Evolutionary conservation across 2,113 vertebrate genomes (phyloP), one percentile per base, ranked within the genome.

Genomic region (Todiramphus chloris): DNA sequence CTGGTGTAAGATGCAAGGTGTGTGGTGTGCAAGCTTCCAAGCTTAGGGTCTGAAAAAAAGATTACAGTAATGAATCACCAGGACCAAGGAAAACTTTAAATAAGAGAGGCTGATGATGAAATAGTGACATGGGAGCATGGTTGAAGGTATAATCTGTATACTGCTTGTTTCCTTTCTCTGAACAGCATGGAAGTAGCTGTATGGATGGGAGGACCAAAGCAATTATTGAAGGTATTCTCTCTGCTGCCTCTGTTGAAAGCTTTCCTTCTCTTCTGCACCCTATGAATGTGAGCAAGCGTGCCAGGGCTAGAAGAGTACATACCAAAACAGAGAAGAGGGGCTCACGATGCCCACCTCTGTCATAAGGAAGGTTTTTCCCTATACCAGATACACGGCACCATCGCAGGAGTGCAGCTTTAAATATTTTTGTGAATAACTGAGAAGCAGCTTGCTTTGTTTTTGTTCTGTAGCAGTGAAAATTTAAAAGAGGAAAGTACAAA

Each of bases 371-470:
- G 16, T 4, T 84, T 70, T 58, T 75, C 67, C 30, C 53, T 79
- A 5, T 7, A 41, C 10, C 13, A 86, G 13, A 30, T 7, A 50
- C 0, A 0, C 25, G 85, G 48, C 62, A 78, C 23, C 43, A 16
- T 13, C 24, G 37, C 43, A 82, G 14, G 13, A 59, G 17, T 13
- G 5, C 25, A 83, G 25, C 41, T 88, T 84, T 72, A 87, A 62
- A 75, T 51, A 63, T 1, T 55, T 33, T 35, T 13, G 21, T 11
- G 10, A 19, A 41, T n/a, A 78, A 28, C 25, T 7, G 17, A 94
- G 63, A 83, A 59, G 63, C 50, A 90, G 55, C 25, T 69, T 88
- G 27, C 7, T 60, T 89, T 68, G 13, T 0, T 90, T 89, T 63
- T 58, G 21, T 43, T 79, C 53, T 68, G 43, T 5, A 89, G 35